Base-by-base conservation (phyloP, 2,888 invertebrate species). In the Dicyrtomina minuta region DNA sequence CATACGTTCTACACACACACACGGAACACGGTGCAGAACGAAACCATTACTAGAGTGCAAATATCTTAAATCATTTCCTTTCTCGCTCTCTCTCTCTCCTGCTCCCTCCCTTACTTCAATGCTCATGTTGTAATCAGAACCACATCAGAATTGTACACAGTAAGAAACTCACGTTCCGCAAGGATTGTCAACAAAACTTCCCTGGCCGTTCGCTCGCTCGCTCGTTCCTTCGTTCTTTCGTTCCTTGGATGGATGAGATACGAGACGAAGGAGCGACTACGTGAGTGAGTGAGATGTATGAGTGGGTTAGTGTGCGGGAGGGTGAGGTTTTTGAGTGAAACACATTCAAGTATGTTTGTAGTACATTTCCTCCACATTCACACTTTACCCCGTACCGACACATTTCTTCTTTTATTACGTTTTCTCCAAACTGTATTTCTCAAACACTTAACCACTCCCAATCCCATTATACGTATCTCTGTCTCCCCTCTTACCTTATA, bases 171-270 rank as follows among this genome's bases (percentile, higher is more conserved):
- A 27, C 24, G 4, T 55, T 55, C 24, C 26, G 26, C 55, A 22
- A 55, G 55, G 27, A 24, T 55, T 55, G 55, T 55, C 55, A 55
- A 55, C 55, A 55, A 20, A 55, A 55, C 24, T 51, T 51, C 8
- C 20, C 51, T 12, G n/a, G 22, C 51, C 8, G 24, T 24, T 24
- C n/a, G n/a, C n/a, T n/a, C n/a, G n/a, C n/a, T n/a, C n/a, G n/a
- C n/a, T n/a, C n/a, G n/a, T n/a, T n/a, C n/a, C n/a, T n/a, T n/a
- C n/a, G n/a, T n/a, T n/a, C n/a, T n/a, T n/a, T n/a, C n/a, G n/a
- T n/a, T n/a, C n/a, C n/a, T n/a, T n/a, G n/a, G n/a, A n/a, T n/a
- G n/a, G n/a, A n/a, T n/a, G n/a, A n/a, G n/a, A n/a, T n/a, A n/a
- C n/a, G n/a, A n/a, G n/a, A n/a, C n/a, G n/a, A n/a, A n/a, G n/a